Evolutionary conservation across 2,797 vertebrate genomes (phyloP), one percentile per base, ranked within the genome.

Genomic region (Poecilia gillii): DNA sequence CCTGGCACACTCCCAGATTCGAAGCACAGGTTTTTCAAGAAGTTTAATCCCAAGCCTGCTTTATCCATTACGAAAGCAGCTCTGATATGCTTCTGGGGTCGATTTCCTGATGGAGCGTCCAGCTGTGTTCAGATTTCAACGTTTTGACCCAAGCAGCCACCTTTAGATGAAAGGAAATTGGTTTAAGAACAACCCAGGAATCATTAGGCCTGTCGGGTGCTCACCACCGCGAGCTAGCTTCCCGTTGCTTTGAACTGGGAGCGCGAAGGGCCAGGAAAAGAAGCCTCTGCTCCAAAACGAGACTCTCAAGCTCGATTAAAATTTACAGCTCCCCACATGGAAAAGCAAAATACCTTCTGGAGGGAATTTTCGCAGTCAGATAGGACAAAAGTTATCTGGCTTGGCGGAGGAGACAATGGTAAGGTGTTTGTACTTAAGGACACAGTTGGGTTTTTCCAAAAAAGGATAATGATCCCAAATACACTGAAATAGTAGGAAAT

Each of bases 271-370:
- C 39, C 64, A 68, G 25, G 36, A 25, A 59, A 41, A 68, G 36
- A 41, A 43, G 64, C 20, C 11, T 43, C 39, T 68, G 64, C 36
- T 41, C 64, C 33, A 68, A 68, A 41, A 68, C 4, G 68, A 71
- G 41, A 71, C 41, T 71, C 9, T 71, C 41, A 71, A 71, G 68
- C 41, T 71, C 41, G 41, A 71, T 71, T 71, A 71, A 71, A 45
- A 71, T 71, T 45, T 71, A 71, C 68, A 71, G 68, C 68, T 71
- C n/a, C 68, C 68, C 25, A 71, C 68, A 45, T 45, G 11, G 68
- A 71, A n/a, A 45, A 45, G 41, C 25, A 41, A 71, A 71, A 71
- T 45, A 25, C 41, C 68, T 45, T 71, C 68, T 45, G 39, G 25
- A 71, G 68, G n/a, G 25, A 45, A 45, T n/a, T 16, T 43, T 28